Percentiles rank a stretch among this genome's conserved stretches.
phyloP scores from a whole-genome alignment of 2,888 invertebrate species.

The Anodontia alba region DNA sequence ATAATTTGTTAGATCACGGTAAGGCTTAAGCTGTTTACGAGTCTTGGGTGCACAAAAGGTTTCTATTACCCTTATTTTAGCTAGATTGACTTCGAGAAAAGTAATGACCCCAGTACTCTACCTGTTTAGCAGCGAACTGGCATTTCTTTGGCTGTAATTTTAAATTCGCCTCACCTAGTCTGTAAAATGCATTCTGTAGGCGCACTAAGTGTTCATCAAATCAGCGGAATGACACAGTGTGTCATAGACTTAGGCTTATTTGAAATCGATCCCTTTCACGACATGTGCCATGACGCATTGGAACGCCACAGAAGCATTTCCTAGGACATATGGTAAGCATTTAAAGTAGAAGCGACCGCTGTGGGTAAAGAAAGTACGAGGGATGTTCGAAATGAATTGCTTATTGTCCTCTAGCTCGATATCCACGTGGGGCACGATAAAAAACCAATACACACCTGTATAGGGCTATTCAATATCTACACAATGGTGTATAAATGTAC shows the following conservation, averaged over 20 bases:
- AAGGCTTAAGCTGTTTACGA: neutral
- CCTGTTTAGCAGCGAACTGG: slow-evolving; percentile 30
- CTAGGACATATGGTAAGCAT: slow-evolving; percentile 39
- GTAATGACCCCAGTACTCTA: slow-evolving; percentile 43
- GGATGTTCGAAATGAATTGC: no score
- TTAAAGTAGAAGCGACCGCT: slow-evolving; percentile 27
- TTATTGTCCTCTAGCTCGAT: no score
- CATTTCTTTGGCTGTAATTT: slow-evolving; percentile 43
- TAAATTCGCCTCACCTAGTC: slow-evolving; percentile 34
- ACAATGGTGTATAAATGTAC: no score
- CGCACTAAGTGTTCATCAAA: slow-evolving; percentile 35
- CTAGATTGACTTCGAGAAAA: slow-evolving; percentile 43
- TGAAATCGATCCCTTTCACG: slow-evolving; percentile 38
- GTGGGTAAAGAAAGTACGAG: slow-evolving; percentile 40
- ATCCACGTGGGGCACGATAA: no score
- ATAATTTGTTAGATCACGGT: neutral
- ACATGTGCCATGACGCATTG: slow-evolving; percentile 26
- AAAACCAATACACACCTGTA: no score
- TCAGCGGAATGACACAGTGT: slow-evolving; percentile 37
- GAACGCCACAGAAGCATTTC: slow-evolving; percentile 39
- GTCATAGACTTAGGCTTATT: slow-evolving; percentile 56
- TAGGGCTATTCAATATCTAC: no score
- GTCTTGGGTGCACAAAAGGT: neutral
- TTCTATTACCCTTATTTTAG: slow-evolving; percentile 26
- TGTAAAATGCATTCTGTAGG: slow-evolving; percentile 27